Evolutionary conservation across 2,888 invertebrate species (phyloP).

Genomic region (Oscheius myriophilus): DNA sequence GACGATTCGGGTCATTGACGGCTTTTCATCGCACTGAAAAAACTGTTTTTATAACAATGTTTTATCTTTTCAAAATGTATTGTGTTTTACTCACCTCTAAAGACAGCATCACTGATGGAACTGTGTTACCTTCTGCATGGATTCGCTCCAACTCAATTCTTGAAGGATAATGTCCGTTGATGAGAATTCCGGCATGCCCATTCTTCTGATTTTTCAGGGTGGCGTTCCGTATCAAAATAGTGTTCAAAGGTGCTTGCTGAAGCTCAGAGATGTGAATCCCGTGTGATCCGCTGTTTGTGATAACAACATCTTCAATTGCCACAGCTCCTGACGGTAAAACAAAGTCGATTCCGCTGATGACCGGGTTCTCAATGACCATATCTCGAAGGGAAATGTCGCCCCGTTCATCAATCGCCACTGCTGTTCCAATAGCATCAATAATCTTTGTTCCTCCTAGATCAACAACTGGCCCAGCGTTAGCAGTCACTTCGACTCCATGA

Average conservation of each 20-base stretch:
- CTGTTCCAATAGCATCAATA: constrained; percentile 39
- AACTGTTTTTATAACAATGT: not conserved
- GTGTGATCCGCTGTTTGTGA: constrained; percentile 33
- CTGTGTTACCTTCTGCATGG: constrained; percentile 33
- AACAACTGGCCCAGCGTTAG: constrained; percentile 40
- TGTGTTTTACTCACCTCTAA: constrained; percentile 16
- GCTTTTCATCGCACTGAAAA: constrained; percentile 44
- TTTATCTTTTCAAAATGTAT: not conserved
- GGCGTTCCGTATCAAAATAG: constrained; percentile 35
- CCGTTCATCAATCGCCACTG: constrained; percentile 48
- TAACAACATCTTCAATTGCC: constrained; percentile 33
- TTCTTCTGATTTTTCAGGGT: constrained; percentile 38
- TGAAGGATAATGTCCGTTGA: constrained; percentile 42
- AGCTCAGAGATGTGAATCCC: constrained; percentile 48
- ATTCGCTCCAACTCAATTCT: constrained; percentile 38
- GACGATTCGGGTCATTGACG: constrained; percentile 37
- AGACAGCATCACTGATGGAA: constrained; percentile 39
- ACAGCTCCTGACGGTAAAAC: constrained; percentile 45
- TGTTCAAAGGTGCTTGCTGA: constrained; percentile 40
- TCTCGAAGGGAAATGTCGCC: constrained; percentile 38
- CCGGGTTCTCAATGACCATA: constrained; percentile 32
- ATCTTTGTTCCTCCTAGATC: constrained; percentile 46
- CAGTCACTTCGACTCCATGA: constrained; percentile 46
- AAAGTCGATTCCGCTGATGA: constrained; percentile 45
- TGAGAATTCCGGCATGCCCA: constrained; percentile 39